Evolutionary conservation across 2,888 invertebrate species (phyloP).

Genomic region (Seira musarum): DNA sequence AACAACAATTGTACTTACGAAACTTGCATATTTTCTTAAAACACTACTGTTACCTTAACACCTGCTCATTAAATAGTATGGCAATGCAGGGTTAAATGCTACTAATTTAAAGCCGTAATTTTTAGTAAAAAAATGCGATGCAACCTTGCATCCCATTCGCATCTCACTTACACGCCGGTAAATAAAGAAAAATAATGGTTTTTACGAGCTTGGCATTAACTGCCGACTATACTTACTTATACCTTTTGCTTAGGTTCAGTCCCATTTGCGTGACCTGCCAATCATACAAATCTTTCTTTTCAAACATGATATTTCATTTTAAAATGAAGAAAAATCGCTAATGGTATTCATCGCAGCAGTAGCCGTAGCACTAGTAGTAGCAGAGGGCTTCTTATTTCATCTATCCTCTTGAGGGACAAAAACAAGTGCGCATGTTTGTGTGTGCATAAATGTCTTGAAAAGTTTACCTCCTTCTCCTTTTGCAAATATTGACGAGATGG

Average conservation of each 20-base stretch:
- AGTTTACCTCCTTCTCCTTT: conserved; percentile 4
- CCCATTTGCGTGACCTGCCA: conserved; percentile 58
- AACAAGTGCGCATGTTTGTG: conserved; percentile 19
- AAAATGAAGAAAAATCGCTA: neutral
- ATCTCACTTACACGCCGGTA: too few species aligned
- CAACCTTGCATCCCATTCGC: too few species aligned
- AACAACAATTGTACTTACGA: too few species aligned
- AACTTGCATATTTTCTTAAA: too few species aligned
- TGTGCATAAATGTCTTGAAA: neutral
- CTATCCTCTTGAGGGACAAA: neutral
- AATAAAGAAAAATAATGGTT: too few species aligned
- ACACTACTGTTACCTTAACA: too few species aligned
- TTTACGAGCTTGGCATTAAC: neutral
- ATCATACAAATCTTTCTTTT: conserved; percentile 31
- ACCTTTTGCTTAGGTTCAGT: conserved; percentile 36
- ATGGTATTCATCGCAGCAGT: neutral
- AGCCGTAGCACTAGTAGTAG: too few species aligned
- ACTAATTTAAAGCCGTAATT: too few species aligned
- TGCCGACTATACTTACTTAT: neutral
- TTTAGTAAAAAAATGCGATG: too few species aligned
- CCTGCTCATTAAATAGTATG: too few species aligned
- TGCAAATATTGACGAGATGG: conserved; percentile 35
- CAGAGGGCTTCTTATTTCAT: neutral
- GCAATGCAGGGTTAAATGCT: too few species aligned
- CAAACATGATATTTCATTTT: conserved; percentile 10